Percentiles rank a stretch among this genome's conserved stretches.
phyloP scores from a whole-genome alignment of 2,888 invertebrate genomes.

The Drepanosiphum platanoidis region DNA sequence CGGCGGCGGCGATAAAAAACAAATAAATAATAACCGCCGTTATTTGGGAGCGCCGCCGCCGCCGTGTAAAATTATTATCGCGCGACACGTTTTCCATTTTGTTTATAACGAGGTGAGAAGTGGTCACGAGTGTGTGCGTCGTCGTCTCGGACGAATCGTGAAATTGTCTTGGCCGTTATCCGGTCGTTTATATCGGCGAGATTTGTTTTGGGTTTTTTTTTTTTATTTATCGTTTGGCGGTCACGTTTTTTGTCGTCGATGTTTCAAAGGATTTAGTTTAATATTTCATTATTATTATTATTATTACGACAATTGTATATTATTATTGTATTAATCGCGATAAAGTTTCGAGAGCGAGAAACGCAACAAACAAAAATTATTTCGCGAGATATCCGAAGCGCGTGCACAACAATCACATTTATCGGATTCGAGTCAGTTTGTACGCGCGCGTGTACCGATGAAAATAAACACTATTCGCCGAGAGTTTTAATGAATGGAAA shows the following conservation, averaged over 20 bases:
- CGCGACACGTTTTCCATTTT: neutral
- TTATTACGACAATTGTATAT: neutral
- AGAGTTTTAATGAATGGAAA: slow-evolving; percentile 12
- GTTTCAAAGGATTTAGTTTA: neutral
- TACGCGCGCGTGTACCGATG: neutral
- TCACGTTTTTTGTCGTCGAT: neutral
- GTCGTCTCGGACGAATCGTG: neutral
- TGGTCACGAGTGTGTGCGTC: too few species aligned
- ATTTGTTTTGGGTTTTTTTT: too few species aligned
- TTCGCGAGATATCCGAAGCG: neutral
- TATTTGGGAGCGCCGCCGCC: neutral
- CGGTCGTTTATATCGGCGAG: neutral
- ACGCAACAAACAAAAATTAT: neutral
- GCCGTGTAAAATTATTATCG: neutral
- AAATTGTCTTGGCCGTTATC: neutral
- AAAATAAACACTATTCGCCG: slow-evolving; percentile 27
- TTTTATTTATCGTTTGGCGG: neutral
- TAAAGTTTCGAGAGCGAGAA: too few species aligned
- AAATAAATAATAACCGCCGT: neutral
- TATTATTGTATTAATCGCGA: too few species aligned
- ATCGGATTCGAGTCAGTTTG: neutral
- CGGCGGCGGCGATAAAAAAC: neutral
- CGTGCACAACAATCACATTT: slow-evolving; percentile 15
- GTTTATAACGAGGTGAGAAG: too few species aligned
- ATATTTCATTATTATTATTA: neutral